Evolutionary conservation across 1,140 invertebrate genomes (phyloP).

Genomic region (Macrobrachium rosenbergii): DNA sequence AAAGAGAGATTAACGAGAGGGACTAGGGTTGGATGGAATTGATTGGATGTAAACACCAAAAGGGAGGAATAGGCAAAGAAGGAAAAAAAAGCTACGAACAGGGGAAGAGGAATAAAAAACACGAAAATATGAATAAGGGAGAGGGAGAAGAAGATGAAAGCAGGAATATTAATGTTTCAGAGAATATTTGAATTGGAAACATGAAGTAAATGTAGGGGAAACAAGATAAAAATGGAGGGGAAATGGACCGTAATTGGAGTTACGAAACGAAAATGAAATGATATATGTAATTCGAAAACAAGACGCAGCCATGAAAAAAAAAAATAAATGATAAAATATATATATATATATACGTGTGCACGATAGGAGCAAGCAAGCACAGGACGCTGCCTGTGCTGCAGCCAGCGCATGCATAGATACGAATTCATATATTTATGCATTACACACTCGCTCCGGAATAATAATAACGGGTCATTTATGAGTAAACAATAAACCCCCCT

Average conservation of each 20-base stretch:
- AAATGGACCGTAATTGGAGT: neutral
- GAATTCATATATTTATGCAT: no score
- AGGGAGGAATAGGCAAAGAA: neutral
- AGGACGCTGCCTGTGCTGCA: no score
- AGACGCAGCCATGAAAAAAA: neutral
- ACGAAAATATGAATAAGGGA: neutral
- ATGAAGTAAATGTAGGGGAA: neutral
- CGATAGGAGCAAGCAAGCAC: no score
- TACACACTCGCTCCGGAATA: no score
- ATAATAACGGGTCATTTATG: no score
- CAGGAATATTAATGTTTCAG: neutral
- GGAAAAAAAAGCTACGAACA: neutral
- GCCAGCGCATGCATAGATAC: no score
- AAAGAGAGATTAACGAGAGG: conserved; percentile 31
- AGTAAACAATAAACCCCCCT: no score
- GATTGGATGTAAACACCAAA: no score
- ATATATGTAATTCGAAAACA: no score
- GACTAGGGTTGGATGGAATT: no score
- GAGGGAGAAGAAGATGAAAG: neutral
- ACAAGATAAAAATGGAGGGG: neutral
- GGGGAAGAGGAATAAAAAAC: neutral
- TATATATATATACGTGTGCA: no score
- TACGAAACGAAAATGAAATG: no score
- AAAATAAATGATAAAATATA: neutral
- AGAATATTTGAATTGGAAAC: conserved; percentile 12